phyloP scores from a whole-genome alignment of 2,797 vertebrate genomes.

The Semaprochilodus insignis region DNA sequence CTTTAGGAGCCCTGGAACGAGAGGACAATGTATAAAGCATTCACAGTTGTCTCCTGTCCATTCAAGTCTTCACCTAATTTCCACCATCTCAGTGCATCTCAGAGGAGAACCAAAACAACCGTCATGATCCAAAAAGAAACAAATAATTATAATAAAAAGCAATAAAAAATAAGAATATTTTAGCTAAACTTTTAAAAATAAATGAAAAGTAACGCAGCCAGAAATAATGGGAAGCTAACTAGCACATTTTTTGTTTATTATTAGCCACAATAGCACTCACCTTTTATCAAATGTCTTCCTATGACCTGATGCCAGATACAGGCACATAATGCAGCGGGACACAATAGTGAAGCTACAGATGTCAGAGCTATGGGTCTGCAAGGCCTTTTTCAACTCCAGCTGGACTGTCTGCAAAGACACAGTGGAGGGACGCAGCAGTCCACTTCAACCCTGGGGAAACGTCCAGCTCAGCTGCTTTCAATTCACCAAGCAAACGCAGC shows the following conservation, averaged over 20 bases:
- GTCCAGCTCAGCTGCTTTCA: conserved; percentile 60
- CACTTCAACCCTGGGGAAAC: conserved; percentile 18
- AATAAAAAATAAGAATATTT: no score
- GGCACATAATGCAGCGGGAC: not conserved
- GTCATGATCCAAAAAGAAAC: no score
- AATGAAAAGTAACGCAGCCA: no score
- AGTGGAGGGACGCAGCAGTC: conserved; percentile 14
- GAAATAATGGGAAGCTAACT: not conserved
- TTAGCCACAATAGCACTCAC: not conserved
- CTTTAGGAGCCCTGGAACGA: no score
- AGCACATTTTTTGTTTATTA: not conserved
- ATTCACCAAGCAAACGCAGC: conserved; percentile 48
- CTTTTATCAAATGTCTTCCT: not conserved
- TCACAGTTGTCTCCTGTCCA: no score
- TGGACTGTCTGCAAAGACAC: conserved; percentile 17
- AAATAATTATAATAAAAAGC: no score
- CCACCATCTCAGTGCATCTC: no score
- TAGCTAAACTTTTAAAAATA: no score
- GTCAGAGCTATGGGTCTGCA: not conserved
- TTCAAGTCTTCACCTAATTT: no score
- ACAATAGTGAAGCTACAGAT: not conserved
- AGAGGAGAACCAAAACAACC: no score
- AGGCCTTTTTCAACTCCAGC: not conserved
- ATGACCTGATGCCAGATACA: not conserved
- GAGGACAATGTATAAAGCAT: no score